Evolutionary conservation across 2,888 invertebrate species (phyloP).

Genomic region (Melitaea athalia): DNA sequence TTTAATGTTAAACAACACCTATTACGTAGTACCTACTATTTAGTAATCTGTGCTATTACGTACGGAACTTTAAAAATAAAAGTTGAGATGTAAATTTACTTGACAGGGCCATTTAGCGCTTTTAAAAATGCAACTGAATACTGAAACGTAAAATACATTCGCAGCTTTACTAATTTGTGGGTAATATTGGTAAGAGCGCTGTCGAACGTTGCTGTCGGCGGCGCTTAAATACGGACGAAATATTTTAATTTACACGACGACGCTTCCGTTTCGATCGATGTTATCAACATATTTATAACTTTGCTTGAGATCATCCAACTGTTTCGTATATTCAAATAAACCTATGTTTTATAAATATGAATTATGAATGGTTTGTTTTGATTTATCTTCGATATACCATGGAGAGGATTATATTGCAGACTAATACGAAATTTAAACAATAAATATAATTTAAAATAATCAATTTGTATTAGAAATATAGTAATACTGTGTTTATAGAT

Average conservation of each 20-base stretch:
- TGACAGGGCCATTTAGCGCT: slow-evolving; percentile 16
- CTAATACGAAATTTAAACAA: no score
- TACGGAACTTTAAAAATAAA: slow-evolving; percentile 5
- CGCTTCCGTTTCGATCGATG: slow-evolving; percentile 46
- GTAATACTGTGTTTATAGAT: no score
- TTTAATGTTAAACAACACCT: no score
- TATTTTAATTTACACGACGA: not conserved
- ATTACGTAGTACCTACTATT: no score
- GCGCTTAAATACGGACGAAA: not conserved
- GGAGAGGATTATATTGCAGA: no score
- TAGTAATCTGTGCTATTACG: not conserved
- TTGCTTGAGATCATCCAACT: slow-evolving; percentile 58
- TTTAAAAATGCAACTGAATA: slow-evolving; percentile 2
- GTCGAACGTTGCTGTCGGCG: not conserved
- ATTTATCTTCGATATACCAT: not conserved
- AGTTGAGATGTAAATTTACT: slow-evolving; percentile 27
- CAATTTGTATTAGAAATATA: no score
- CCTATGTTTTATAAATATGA: not conserved
- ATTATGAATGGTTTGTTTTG: slow-evolving; percentile 2
- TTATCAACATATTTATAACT: slow-evolving; percentile 52
- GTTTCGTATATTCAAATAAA: slow-evolving; percentile 45
- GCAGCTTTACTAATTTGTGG: not conserved
- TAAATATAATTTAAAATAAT: no score
- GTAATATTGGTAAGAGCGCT: not conserved
- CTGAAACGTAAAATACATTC: slow-evolving; percentile 10